Conservation (phyloP, 2,888 invertebrate genomes). For the Epistrophe eligans region DNA sequence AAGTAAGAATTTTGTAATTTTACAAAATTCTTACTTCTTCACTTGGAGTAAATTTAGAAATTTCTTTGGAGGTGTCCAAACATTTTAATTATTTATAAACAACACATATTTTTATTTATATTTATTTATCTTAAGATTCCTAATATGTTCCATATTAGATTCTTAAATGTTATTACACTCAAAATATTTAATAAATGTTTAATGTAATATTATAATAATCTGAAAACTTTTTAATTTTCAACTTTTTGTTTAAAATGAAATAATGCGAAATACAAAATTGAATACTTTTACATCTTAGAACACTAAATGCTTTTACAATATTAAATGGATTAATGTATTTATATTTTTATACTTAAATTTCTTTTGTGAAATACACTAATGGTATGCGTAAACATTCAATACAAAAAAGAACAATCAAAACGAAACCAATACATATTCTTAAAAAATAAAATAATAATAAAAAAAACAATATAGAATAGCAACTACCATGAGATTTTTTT, state of each 20-base stretch:
- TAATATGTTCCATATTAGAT: conserved; percentile 41
- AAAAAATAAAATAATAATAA: not conserved
- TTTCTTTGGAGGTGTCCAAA: too few species aligned
- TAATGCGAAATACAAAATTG: conserved; percentile 55
- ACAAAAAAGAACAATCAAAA: conserved; percentile 21
- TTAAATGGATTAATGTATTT: conserved; percentile 32
- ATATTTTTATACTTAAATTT: conserved; percentile 23
- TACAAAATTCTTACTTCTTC: too few species aligned
- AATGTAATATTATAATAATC: conserved; percentile 11
- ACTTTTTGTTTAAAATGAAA: conserved; percentile 9
- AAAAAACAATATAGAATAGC: not conserved
- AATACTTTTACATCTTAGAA: conserved; percentile 60
- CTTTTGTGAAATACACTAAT: conserved; percentile 43
- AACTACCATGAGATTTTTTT: conserved; percentile 34
- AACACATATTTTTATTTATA: conserved; percentile 5
- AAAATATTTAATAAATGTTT: conserved; percentile 27
- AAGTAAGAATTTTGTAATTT: too few species aligned
- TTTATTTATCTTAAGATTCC: conserved; percentile 60
- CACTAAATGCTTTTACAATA: conserved; percentile 38
- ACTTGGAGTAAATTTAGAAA: too few species aligned
- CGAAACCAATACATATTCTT: conserved; percentile 13
- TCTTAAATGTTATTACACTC: conserved; percentile 36
- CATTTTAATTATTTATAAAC: not conserved
- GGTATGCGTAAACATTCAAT: conserved; percentile 51
- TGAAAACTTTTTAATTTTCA: conserved; percentile 2